These are phyloP conservation scores for Acrocephalus kingi DNA, from an alignment of 2,113 vertebrate genomes.

Conservation along the genomic window DNA sequence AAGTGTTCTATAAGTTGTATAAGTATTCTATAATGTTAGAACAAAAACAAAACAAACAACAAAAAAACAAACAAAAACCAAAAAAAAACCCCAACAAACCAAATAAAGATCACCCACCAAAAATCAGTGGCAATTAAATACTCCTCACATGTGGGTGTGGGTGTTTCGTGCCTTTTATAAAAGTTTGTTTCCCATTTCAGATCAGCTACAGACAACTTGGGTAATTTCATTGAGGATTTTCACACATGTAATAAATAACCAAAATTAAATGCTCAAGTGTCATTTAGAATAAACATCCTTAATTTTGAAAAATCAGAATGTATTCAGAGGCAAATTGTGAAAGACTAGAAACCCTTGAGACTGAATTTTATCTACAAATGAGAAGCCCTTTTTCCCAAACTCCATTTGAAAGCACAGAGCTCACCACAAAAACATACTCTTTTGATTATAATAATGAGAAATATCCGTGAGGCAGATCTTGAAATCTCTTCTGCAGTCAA, in stretches of 20 bases:
- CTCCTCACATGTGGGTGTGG: neutral
- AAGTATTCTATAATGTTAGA: neutral
- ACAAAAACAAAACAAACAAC: neutral
- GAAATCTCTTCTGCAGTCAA: conserved; percentile 15
- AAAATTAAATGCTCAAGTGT: neutral
- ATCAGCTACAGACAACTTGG: neutral
- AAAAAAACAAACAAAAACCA: neutral
- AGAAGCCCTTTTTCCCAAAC: neutral
- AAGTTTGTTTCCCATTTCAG: neutral
- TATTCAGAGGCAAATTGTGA: neutral
- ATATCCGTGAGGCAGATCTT: neutral
- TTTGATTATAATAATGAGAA: conserved; percentile 33
- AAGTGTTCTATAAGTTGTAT: no score
- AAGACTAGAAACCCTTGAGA: neutral
- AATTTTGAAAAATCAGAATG: neutral
- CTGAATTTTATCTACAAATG: neutral
- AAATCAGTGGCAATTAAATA: neutral
- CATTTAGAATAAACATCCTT: neutral
- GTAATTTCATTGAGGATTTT: neutral
- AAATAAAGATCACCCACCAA: neutral
- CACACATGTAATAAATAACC: neutral
- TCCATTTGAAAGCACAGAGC: neutral
- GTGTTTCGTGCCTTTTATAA: neutral
- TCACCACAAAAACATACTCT: neutral
- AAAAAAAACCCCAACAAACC: neutral